These are phyloP conservation scores for Cantharis flavilabris DNA, from an alignment of 2,888 invertebrate species.

Conservation along the genomic window DNA sequence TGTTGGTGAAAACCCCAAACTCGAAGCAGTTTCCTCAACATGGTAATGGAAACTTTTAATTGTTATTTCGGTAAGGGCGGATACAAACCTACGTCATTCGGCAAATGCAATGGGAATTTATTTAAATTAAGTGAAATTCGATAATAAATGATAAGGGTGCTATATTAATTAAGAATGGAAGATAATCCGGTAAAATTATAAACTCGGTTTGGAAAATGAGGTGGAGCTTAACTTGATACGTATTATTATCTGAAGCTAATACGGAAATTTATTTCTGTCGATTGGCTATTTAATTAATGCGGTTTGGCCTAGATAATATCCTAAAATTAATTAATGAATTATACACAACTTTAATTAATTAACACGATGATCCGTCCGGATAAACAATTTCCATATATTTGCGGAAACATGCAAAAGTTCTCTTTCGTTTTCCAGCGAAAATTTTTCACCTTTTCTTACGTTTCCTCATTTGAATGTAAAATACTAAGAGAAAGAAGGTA, in stretches of 20 bases:
- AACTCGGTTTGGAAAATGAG: too few species aligned
- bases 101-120: neutral
- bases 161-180: neutral
- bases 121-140: neutral
- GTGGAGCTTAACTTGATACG: too few species aligned
- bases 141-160: neutral
- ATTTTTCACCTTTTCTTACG: neutral
- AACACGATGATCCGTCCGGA: neutral
- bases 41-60: neutral
- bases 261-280: constrained; percentile 7
- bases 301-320: neutral
- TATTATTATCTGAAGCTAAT: neutral
- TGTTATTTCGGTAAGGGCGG: neutral
- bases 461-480: neutral
- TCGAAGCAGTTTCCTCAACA: neutral
- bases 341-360: neutral
- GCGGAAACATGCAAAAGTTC: neutral
- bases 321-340: neutral
- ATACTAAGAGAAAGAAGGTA: constrained; percentile 16
- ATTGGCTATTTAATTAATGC: constrained; percentile 11
- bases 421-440: neutral
- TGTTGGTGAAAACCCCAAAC: neutral
- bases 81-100: neutral
- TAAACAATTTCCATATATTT: neutral
- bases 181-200: neutral